Base-by-base conservation (phyloP, 1,140 invertebrate species). In the Bombus breviceps region DNA sequence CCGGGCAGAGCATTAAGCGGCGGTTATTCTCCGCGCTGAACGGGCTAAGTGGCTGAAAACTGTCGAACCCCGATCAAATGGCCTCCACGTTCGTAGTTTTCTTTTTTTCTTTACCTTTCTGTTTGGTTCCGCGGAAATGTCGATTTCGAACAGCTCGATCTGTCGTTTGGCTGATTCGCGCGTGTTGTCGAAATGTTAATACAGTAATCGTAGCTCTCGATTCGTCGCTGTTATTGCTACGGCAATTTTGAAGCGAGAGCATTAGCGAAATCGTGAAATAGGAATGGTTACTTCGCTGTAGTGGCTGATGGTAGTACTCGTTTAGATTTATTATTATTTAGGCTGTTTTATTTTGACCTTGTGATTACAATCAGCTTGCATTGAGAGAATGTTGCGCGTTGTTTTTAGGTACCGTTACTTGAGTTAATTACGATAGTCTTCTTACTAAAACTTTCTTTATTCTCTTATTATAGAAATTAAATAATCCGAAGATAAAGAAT, bases 11-110 rank as follows among this genome's bases (percentile, higher is more conserved):
- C 59, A 80, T 81, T 74, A 74, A 66, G 41, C 69, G 69, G 34
- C 57, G 41, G 83, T 73, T 79, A 62, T 34, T 64, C 66, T 32
- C 25, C 28, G 22, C 37, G 22, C 22, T 47, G 53, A 66, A 43
- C 47, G 28, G 59, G 5, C 47, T 71, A 77, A 83, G 81, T 68
- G 64, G 43, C 43, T 68, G 81, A 76, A 83, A 83, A 83, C 74
- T 34, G 57, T 62, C 71, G 57, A 75, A 81, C n/a, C 47, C 68
- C 37, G 68, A 73, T 32, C 66, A 15, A 72, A 68, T 47, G 43
- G 41, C 41, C 39, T 37, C 39, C 4, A 12, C 32, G n/a, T 25
- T 18, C 22, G 12, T 25, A 34, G 5, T n/a, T 71, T n/a, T 62
- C 28, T 13, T n/a, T 62, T n/a, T 12, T 15, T 64, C 62, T 64